These are phyloP conservation scores for Bostrychus sinensis DNA, from an alignment of 2,113 vertebrate species.

Conservation along the genomic window DNA sequence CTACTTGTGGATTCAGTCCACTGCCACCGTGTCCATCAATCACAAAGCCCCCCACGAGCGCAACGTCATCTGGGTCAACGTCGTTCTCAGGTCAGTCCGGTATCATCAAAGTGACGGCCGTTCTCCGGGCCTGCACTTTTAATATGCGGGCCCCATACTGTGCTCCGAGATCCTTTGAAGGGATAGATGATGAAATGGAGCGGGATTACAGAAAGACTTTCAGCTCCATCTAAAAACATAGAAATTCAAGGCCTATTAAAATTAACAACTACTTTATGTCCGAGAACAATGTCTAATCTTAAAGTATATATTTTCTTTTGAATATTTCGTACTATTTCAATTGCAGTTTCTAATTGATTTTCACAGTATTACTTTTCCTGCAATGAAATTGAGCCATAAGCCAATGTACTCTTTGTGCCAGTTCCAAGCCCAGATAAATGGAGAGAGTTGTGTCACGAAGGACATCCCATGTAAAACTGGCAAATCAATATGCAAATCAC, in stretches of 20 bases:
- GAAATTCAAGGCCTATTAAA: background rate
- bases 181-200: constrained; percentile 55
- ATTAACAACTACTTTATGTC: background rate
- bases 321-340: too few species aligned
- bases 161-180: constrained; percentile 45
- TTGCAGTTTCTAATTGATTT: too few species aligned
- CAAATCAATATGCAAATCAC: too few species aligned
- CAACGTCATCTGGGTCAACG: constrained; percentile 94
- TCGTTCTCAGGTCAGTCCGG: constrained; percentile 86
- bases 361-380: background rate
- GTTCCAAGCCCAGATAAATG: too few species aligned
- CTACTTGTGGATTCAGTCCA: constrained; percentile 91
- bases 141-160: constrained; percentile 31
- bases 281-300: background rate
- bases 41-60: constrained; percentile 89
- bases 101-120: background rate
- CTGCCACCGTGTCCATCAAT: constrained; percentile 88
- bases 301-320: background rate
- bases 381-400: too few species aligned
- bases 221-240: constrained; percentile 11
- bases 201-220: constrained; percentile 44
- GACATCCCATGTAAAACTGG: too few species aligned
- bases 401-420: too few species aligned
- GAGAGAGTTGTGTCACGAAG: too few species aligned
- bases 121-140: constrained; percentile 13